Conservation (phyloP, 2,797 vertebrate species). For the Acomys russatus region DNA sequence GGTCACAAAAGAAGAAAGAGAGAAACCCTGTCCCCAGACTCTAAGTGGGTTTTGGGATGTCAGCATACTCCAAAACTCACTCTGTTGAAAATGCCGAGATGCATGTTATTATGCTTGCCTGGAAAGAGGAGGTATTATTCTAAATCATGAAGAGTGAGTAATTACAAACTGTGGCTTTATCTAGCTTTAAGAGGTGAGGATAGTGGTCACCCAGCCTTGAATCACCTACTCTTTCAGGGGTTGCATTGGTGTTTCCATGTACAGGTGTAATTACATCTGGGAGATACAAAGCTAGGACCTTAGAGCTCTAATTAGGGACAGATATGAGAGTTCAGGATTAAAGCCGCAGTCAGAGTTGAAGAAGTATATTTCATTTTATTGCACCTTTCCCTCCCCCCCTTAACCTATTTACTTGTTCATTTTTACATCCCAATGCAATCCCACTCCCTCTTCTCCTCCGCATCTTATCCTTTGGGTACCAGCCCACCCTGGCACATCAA, state of each 20-base stretch:
- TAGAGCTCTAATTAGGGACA: conserved; percentile 43
- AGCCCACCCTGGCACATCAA: no score
- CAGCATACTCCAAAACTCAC: neutral
- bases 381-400: neutral
- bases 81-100: conserved; percentile 44
- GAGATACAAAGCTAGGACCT: neutral
- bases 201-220: neutral
- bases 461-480: no score
- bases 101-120: conserved; percentile 6
- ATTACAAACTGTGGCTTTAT: conserved; percentile 7
- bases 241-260: neutral
- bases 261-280: neutral
- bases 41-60: neutral
- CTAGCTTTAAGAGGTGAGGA: neutral
- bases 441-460: no score
- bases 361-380: neutral
- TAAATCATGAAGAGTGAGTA: conserved; percentile 28
- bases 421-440: neutral
- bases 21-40: neutral
- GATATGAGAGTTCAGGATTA: neutral
- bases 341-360: neutral
- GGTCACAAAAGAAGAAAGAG: neutral
- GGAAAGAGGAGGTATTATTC: neutral
- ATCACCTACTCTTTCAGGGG: neutral
- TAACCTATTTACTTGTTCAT: no score